Conservation (phyloP, 1,140 invertebrate genomes). For the Heliothis virescens region DNA sequence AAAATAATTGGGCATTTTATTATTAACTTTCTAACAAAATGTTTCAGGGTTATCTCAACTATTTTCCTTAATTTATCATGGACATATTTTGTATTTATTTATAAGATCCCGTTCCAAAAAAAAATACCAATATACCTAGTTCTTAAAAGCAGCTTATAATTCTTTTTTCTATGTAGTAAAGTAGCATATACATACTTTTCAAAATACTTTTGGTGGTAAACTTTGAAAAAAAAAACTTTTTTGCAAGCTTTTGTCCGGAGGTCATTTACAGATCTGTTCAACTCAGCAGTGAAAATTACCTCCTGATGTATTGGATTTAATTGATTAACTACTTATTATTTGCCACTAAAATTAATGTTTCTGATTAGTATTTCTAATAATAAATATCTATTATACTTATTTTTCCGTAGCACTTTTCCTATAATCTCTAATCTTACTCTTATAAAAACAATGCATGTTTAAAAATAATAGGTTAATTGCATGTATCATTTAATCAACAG, state of each 20-base stretch:
- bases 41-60: neutral
- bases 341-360: neutral
- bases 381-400: neutral
- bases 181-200: too few relatives aligned
- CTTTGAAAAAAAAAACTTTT: too few relatives aligned
- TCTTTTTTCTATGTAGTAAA: too few relatives aligned
- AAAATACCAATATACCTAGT: neutral
- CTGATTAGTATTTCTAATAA: neutral
- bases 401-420: neutral
- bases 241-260: too few relatives aligned
- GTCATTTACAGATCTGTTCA: too few relatives aligned
- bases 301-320: too few relatives aligned
- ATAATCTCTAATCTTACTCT: neutral
- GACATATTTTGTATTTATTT: neutral
- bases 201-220: too few relatives aligned
- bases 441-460: slow-evolving; percentile 26
- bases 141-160: neutral
- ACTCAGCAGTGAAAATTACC: too few relatives aligned
- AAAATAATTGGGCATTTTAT: slow-evolving; percentile 18
- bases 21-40: slow-evolving; percentile 40
- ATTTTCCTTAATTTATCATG: neutral
- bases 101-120: neutral
- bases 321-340: neutral
- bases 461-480: slow-evolving; percentile 35
- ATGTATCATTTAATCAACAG: slow-evolving; percentile 23